Percentiles rank a stretch among this genome's conserved stretches.
Conservation (phyloP, 2,113 vertebrate species). For the Anoura caudifer region DNA sequence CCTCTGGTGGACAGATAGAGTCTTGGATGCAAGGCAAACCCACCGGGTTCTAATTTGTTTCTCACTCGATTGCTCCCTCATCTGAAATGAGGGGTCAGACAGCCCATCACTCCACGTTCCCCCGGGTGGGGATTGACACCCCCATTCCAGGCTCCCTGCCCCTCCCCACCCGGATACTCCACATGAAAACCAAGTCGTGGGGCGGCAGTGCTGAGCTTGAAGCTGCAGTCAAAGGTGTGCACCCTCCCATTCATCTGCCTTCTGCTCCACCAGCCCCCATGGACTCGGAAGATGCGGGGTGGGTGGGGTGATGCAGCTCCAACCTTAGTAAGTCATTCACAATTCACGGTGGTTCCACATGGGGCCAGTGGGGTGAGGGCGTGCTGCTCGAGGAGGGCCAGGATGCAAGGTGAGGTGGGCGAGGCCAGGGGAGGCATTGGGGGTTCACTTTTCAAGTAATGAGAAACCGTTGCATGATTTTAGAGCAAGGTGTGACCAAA, state of each 20-base stretch:
- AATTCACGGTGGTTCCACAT: neutral
- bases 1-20: neutral
- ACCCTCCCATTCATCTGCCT: neutral
- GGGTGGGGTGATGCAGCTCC: neutral
- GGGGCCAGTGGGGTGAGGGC: neutral
- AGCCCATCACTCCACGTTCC: neutral
- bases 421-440: neutral
- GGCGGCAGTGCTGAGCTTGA: neutral
- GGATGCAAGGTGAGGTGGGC: neutral
- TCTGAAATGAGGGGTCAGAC: neutral
- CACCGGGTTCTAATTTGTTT: neutral
- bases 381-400: neutral
- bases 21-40: neutral
- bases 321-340: neutral
- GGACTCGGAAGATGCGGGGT: neutral
- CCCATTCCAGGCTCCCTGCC: neutral
- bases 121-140: neutral
- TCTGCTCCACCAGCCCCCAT: neutral
- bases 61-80: neutral
- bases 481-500: neutral
- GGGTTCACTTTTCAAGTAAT: neutral
- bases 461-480: neutral
- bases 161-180: rapidly evolving
- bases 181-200: neutral
- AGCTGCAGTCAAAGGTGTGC: neutral